These are phyloP conservation scores for Pogonocichla stellata DNA, from an alignment of 2,113 vertebrate species.

Conservation along the genomic window DNA sequence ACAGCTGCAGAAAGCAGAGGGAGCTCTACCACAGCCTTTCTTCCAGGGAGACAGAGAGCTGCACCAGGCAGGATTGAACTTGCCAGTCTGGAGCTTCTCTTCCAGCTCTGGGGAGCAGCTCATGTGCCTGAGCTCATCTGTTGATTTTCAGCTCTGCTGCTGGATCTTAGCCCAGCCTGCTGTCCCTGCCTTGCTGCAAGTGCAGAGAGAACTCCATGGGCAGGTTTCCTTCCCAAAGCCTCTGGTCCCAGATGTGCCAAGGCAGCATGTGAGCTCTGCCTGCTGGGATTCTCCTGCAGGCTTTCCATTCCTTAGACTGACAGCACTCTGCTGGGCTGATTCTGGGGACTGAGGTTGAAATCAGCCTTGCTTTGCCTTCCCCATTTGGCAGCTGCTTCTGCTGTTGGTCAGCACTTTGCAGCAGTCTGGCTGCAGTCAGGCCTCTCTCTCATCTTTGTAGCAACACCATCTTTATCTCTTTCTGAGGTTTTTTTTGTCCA, in stretches of 20 bases:
- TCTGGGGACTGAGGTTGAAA: background rate
- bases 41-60: background rate
- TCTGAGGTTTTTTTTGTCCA: background rate
- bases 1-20: background rate
- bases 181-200: background rate
- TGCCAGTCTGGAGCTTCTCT: background rate
- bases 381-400: accelerated
- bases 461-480: background rate
- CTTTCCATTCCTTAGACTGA: background rate
- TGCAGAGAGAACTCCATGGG: background rate
- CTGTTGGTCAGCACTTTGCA: background rate
- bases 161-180: background rate
- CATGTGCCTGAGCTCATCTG: background rate
- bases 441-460: background rate
- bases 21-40: background rate
- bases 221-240: background rate
- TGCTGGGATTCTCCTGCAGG: background rate
- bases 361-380: background rate
- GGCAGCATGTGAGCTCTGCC: background rate
- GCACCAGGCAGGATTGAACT: background rate
- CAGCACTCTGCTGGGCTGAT: background rate
- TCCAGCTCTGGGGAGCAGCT: background rate
- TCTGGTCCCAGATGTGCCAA: background rate
- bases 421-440: background rate
- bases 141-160: background rate